These are phyloP conservation scores for Steromphala cineraria DNA, from an alignment of 2,888 invertebrate species.

Conservation along the genomic window DNA sequence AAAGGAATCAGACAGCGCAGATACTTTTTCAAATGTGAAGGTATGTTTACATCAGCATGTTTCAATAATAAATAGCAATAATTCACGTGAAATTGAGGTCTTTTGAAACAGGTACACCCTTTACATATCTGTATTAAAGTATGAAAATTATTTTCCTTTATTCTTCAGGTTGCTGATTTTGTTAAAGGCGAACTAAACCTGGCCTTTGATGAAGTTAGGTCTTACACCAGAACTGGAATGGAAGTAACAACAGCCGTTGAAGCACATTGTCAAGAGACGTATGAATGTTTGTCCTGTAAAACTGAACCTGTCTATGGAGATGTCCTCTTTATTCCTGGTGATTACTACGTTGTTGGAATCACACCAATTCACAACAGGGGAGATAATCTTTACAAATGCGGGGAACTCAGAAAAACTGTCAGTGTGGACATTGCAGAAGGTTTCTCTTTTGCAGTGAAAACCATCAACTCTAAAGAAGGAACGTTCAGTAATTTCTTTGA, in stretches of 20 bases:
- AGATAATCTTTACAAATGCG: background rate
- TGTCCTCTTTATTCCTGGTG: constrained; percentile 13
- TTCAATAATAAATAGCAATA: too few relatives aligned
- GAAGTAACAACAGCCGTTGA: background rate
- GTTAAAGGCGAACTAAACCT: background rate
- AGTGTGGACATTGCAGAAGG: constrained; percentile 6
- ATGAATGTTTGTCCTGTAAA: background rate
- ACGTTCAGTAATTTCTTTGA: background rate
- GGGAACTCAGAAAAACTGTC: background rate
- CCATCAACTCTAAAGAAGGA: background rate
- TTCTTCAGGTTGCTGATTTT: background rate
- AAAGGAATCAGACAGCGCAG: too few relatives aligned
- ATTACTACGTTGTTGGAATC: background rate
- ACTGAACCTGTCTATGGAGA: background rate
- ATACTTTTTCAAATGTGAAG: too few relatives aligned
- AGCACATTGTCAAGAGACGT: background rate
- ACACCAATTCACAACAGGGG: background rate
- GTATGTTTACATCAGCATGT: too few relatives aligned
- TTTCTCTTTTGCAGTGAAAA: background rate
- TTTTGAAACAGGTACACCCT: too few relatives aligned
- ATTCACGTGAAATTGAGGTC: too few relatives aligned
- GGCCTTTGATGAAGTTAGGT: background rate
- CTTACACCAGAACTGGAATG: background rate
- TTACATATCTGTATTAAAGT: too few relatives aligned
- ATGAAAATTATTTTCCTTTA: too few relatives aligned